Conservation (phyloP, 2,113 vertebrate genomes). For the Perognathus longimembris region DNA sequence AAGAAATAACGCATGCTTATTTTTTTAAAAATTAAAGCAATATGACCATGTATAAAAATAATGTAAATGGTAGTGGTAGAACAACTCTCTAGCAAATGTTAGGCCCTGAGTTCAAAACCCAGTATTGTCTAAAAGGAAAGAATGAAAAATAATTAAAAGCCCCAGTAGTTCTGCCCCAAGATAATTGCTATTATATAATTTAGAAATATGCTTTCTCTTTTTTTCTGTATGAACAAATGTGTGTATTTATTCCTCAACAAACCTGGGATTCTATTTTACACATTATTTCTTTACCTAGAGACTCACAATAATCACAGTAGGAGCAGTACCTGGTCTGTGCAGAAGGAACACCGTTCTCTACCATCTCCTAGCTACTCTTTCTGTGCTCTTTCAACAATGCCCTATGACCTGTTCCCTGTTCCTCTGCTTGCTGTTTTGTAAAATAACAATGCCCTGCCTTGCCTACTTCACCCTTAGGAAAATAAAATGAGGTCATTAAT, state of each 20-base stretch:
- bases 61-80: neutral
- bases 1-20: conserved; percentile 6
- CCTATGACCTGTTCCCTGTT: neutral
- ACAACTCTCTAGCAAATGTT: too few relatives aligned
- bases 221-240: neutral
- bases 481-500: conserved; percentile 51
- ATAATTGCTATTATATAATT: neutral
- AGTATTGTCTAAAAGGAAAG: neutral
- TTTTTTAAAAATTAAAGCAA: neutral
- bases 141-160: too few relatives aligned
- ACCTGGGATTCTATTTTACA: conserved; percentile 7
- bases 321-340: neutral
- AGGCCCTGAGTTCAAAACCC: too few relatives aligned
- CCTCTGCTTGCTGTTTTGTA: conserved; percentile 31
- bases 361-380: neutral
- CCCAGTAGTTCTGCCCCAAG: neutral
- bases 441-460: conserved; percentile 10
- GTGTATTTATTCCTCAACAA: conserved; percentile 36
- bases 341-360: neutral
- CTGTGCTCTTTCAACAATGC: neutral
- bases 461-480: conserved; percentile 13
- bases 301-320: neutral
- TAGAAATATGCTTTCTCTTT: conserved; percentile 8
- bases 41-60: neutral
- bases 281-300: neutral